Percentiles rank a stretch among this genome's conserved stretches.
Evolutionary conservation across 2,113 vertebrate species (phyloP).

Genomic region (Tachysurus vachellii): DNA sequence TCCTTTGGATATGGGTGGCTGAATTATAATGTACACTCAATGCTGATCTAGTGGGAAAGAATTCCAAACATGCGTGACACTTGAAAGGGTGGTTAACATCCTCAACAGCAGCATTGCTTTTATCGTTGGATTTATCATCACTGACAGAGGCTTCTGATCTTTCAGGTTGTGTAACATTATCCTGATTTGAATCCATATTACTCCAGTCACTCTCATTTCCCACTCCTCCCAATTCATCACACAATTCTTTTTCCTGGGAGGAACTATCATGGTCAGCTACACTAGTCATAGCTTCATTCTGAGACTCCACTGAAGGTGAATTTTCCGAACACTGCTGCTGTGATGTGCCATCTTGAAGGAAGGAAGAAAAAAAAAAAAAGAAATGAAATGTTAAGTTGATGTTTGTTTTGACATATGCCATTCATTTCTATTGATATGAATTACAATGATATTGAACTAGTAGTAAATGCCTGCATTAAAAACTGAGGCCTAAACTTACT

Average conservation of each 20-base stretch:
- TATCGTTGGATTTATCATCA: constrained; percentile 61
- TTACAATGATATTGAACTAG: neutral
- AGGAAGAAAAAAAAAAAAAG: constrained; percentile 8
- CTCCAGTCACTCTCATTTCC: constrained; percentile 58
- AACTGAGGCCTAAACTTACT: constrained; percentile 54
- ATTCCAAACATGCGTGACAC: constrained; percentile 86
- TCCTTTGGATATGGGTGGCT: constrained; percentile 84
- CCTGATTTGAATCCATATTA: constrained; percentile 59
- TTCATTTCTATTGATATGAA: neutral
- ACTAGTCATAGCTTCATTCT: constrained; percentile 55
- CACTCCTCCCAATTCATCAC: constrained; percentile 61
- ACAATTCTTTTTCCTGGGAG: constrained; percentile 63
- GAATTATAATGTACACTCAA: constrained; percentile 88
- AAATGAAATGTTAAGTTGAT: neutral
- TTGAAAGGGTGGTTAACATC: constrained; percentile 79
- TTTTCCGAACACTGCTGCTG: constrained; percentile 61
- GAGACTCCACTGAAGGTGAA: constrained; percentile 59
- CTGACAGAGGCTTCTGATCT: constrained; percentile 56
- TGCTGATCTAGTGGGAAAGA: constrained; percentile 83
- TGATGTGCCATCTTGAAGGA: constrained; percentile 66
- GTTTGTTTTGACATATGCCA: neutral
- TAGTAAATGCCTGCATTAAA: neutral
- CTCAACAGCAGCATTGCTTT: constrained; percentile 62
- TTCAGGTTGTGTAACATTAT: constrained; percentile 54
- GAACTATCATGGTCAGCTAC: constrained; percentile 40